Evolutionary conservation across 2,113 vertebrate species (phyloP).

Genomic region (Sander lucioperca): DNA sequence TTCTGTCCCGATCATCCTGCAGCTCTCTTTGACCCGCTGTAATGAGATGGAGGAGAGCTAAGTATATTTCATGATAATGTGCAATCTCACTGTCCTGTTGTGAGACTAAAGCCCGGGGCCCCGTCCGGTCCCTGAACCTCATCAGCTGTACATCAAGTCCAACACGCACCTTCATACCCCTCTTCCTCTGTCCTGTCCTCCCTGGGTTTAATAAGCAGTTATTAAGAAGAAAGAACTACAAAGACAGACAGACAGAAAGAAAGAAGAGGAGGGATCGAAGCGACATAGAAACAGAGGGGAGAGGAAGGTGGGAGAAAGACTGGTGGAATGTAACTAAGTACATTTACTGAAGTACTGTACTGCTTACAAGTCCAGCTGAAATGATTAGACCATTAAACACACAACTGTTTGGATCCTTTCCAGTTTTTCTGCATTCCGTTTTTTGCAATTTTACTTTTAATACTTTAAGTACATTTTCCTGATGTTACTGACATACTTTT

Average conservation of each 20-base stretch:
- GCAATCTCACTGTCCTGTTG: constrained; percentile 43
- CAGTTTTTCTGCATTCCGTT: too few relatives aligned
- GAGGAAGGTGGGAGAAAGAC: not conserved
- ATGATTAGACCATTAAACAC: too few relatives aligned
- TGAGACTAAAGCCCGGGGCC: constrained; percentile 24
- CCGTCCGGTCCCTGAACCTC: constrained; percentile 22
- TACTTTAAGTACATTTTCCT: too few relatives aligned
- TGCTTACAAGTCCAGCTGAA: too few relatives aligned
- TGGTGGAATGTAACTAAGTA: too few relatives aligned
- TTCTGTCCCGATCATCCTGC: constrained; percentile 42
- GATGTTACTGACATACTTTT: too few relatives aligned
- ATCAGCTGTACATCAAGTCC: constrained; percentile 42
- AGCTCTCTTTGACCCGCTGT: constrained; percentile 63
- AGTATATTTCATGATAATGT: constrained; percentile 65
- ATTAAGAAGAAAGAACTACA: constrained; percentile 20
- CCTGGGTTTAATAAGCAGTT: constrained; percentile 6
- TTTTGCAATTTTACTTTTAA: too few relatives aligned
- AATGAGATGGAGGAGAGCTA: constrained; percentile 55
- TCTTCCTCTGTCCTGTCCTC: not conserved
- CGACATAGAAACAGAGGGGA: not conserved
- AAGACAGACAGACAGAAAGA: not conserved
- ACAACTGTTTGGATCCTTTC: too few relatives aligned
- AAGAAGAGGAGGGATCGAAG: not conserved
- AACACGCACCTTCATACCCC: constrained; percentile 35
- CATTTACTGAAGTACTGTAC: too few relatives aligned